phyloP scores from a whole-genome alignment of 2,113 vertebrate genomes.

The Oncorhynchus mykiss region DNA sequence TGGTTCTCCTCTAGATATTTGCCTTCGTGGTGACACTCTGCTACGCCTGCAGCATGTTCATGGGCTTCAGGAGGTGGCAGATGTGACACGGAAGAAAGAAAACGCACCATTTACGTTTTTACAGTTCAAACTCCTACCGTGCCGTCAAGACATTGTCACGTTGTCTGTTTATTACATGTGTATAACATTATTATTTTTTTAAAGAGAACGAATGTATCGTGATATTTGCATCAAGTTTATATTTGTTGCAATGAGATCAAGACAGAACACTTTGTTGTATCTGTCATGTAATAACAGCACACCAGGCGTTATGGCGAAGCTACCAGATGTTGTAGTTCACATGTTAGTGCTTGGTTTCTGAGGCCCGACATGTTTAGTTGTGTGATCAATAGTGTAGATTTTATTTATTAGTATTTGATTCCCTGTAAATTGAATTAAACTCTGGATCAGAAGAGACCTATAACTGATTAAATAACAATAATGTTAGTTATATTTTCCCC shows the following conservation, averaged over 20 bases:
- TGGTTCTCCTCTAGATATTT: constrained; percentile 66
- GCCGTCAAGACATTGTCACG: constrained; percentile 2
- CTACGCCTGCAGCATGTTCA: constrained; percentile 75
- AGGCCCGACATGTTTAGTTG: not conserved
- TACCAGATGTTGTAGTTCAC: not conserved
- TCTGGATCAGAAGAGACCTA: not conserved
- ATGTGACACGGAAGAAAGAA: constrained; percentile 19
- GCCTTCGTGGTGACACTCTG: constrained; percentile 70
- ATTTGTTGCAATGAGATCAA: constrained; percentile 18
- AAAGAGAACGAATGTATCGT: constrained; percentile 20
- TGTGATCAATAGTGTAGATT: not conserved
- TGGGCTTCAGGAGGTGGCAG: constrained; percentile 78
- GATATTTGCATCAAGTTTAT: constrained; percentile 25
- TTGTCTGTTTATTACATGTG: constrained; percentile 20
- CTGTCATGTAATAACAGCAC: not conserved
- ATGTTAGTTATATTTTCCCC: not conserved
- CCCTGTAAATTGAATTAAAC: not conserved
- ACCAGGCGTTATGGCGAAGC: not conserved
- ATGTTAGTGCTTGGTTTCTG: not conserved
- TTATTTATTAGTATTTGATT: not conserved
- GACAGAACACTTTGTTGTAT: not conserved
- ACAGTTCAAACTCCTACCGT: not conserved
- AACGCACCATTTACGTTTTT: not conserved
- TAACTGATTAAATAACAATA: not conserved
- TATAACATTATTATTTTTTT: not conserved